Evolutionary conservation across 2,888 invertebrate genomes (phyloP).

Genomic region (Ecliptopera silaceata): DNA sequence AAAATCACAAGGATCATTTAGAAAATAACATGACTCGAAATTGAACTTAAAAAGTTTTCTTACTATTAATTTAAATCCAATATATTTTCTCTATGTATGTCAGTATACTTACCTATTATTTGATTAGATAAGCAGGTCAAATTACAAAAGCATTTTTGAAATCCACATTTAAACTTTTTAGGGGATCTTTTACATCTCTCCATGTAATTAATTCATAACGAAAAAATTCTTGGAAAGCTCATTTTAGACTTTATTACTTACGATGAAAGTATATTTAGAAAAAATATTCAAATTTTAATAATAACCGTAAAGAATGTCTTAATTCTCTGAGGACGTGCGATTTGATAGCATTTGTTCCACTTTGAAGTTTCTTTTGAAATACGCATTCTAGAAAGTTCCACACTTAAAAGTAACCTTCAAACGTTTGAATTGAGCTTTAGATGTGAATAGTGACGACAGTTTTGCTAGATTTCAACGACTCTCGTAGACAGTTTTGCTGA

Average conservation of each 20-base stretch:
- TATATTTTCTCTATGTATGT: no score
- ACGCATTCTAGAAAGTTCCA: slow-evolving; percentile 29
- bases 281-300: slow-evolving; percentile 16
- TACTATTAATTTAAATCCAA: no score
- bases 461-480: slow-evolving; percentile 8
- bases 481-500: not conserved
- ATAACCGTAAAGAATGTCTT: slow-evolving; percentile 13
- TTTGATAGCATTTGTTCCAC: slow-evolving; percentile 28
- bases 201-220: no score
- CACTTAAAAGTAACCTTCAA: slow-evolving; percentile 33
- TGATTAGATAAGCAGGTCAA: no score
- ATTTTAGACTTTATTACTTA: not conserved
- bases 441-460: slow-evolving; percentile 3
- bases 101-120: no score
- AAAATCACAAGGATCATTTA: no score
- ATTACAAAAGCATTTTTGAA: no score
- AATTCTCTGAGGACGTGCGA: slow-evolving; percentile 19
- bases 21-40: no score
- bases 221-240: not conserved
- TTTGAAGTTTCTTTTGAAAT: slow-evolving; percentile 31
- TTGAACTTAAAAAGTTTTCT: no score
- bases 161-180: no score
- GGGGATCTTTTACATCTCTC: no score
- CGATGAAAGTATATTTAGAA: not conserved
- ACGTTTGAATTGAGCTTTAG: slow-evolving; percentile 3